Conservation (phyloP, 1,140 invertebrate species). For the Procambarus virginalis region DNA sequence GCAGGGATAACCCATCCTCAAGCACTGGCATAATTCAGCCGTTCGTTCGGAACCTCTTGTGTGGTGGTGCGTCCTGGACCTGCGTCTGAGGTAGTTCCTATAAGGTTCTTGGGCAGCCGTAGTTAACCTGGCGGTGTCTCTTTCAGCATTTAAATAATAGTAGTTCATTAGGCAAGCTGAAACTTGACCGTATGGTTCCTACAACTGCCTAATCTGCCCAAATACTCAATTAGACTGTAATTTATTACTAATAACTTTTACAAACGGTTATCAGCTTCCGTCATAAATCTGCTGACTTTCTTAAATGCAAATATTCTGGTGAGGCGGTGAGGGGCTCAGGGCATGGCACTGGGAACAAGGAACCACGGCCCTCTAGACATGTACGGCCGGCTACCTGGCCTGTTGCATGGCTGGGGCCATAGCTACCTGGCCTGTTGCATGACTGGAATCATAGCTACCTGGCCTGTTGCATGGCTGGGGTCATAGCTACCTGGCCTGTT, state of each 20-base stretch:
- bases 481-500: too few relatives aligned
- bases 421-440: too few relatives aligned
- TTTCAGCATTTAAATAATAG: slow-evolving; percentile 25
- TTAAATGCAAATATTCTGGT: slow-evolving; percentile 19
- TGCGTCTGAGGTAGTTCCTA: too few relatives aligned
- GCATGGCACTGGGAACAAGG: background rate
- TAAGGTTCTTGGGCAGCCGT: background rate
- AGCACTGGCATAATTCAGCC: slow-evolving; percentile 28
- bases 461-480: too few relatives aligned
- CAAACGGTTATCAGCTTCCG: background rate
- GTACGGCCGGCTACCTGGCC: too few relatives aligned
- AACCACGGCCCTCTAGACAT: too few relatives aligned
- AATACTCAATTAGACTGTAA: background rate
- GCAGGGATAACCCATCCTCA: background rate
- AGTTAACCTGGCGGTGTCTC: background rate
- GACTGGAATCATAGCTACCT: too few relatives aligned
- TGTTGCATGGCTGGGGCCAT: too few relatives aligned
- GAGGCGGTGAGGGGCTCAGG: background rate
- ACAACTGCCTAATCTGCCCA: background rate
- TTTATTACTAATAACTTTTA: slow-evolving; percentile 16
- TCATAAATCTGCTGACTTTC: slow-evolving; percentile 28
- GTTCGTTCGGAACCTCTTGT: background rate
- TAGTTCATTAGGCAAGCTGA: background rate
- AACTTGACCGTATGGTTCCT: background rate
- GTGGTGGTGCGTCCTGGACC: background rate